phyloP scores from a whole-genome alignment of 2,797 vertebrate genomes.

The Microctenopoma lineatum region DNA sequence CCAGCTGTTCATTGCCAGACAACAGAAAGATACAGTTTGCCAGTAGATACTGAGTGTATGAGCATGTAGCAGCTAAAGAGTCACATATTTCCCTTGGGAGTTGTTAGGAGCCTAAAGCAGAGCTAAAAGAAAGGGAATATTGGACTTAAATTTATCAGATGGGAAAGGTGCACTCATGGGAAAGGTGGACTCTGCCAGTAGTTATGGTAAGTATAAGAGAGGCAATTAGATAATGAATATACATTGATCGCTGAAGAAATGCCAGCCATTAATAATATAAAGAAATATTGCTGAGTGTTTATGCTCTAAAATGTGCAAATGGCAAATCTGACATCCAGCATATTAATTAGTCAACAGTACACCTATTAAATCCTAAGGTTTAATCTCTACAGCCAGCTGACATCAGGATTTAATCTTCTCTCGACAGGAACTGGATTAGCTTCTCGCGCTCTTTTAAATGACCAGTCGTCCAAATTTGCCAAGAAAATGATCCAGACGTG shows the following conservation, averaged over 20 bases:
- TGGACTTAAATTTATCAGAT: neutral
- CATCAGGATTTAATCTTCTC: conserved; percentile 34
- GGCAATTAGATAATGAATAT: neutral
- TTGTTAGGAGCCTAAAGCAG: neutral
- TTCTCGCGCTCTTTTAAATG: conserved; percentile 44
- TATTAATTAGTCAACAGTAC: conserved; percentile 23
- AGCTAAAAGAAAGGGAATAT: neutral
- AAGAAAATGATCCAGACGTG: conserved; percentile 43
- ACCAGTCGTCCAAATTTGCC: conserved; percentile 34
- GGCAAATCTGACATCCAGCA: neutral
- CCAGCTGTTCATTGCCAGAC: neutral
- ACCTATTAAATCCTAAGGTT: conserved; percentile 26
- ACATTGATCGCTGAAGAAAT: neutral
- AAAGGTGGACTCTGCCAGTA: neutral
- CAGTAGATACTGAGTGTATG: neutral
- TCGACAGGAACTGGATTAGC: conserved; percentile 35
- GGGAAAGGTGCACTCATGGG: neutral
- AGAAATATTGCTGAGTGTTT: neutral
- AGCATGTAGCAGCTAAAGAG: neutral
- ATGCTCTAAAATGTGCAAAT: neutral
- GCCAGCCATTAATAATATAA: neutral
- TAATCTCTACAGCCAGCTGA: conserved; percentile 26
- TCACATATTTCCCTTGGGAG: neutral
- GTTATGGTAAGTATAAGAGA: neutral
- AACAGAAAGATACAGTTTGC: neutral